Conservation (phyloP, 2,797 vertebrate genomes). For the Sebastes reedi region DNA sequence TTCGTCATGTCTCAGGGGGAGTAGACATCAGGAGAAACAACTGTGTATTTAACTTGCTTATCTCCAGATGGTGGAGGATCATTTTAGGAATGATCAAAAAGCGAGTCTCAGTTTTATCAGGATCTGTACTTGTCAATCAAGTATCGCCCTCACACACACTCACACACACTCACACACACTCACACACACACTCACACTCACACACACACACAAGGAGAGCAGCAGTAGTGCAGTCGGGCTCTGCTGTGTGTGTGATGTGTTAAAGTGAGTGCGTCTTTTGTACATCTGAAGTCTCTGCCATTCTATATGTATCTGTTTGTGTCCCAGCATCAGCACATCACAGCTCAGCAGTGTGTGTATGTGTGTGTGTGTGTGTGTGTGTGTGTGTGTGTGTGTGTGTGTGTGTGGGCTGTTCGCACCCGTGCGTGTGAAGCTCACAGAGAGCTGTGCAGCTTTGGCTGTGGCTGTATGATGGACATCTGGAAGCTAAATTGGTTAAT, state of each 20-base stretch:
- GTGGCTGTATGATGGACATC: conserved; percentile 85
- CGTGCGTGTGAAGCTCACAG: conserved; percentile 64
- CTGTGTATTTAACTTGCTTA: conserved; percentile 84
- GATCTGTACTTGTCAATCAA: conserved; percentile 75
- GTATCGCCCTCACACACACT: conserved; percentile 8
- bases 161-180: not conserved
- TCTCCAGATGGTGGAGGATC: conserved; percentile 81
- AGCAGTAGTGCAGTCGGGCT: not conserved
- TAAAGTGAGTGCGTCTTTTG: conserved; percentile 45
- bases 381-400: not conserved
- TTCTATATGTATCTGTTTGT: conserved; percentile 55
- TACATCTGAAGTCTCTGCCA: conserved; percentile 43
- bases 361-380: conserved; percentile 8
- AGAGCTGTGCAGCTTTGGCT: conserved; percentile 82
- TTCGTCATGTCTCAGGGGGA: conserved; percentile 68
- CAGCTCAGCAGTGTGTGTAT: conserved; percentile 34
- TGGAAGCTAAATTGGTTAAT: conserved; percentile 91
- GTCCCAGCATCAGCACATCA: conserved; percentile 55
- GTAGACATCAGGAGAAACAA: conserved; percentile 81
- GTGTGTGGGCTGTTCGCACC: conserved; percentile 58
- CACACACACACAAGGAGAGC: not conserved
- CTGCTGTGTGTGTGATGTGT: conserved; percentile 55
- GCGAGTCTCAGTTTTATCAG: conserved; percentile 59
- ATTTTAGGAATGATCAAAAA: conserved; percentile 72
- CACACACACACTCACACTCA: not conserved